Percentiles rank a stretch among this genome's conserved stretches.
Conservation (phyloP, 2,797 vertebrate genomes). For the Craterocephalus amniculus region DNA sequence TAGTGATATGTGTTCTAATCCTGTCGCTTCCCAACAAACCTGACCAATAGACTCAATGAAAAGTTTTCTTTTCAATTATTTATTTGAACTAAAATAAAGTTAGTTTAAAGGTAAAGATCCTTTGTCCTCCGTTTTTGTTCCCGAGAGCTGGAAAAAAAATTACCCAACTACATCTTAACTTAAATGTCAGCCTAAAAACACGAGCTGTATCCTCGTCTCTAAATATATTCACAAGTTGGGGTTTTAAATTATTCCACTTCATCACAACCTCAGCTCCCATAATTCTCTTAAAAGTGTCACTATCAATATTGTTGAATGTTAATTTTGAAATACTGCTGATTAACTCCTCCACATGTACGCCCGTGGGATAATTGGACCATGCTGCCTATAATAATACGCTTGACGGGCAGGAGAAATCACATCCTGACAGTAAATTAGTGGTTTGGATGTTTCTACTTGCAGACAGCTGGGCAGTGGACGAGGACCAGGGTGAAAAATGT, state of each 20-base stretch:
- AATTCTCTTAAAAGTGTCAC: constrained; percentile 18
- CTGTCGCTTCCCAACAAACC: neutral
- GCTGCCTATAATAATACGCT: constrained; percentile 46
- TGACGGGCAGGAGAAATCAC: constrained; percentile 43
- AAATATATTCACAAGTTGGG: neutral
- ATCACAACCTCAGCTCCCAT: constrained; percentile 15
- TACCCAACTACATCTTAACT: neutral
- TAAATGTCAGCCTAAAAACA: neutral
- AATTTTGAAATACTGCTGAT: constrained; percentile 15
- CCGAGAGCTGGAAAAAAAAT: neutral
- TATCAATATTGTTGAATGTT: constrained; percentile 6
- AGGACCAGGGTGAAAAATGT: constrained; percentile 61
- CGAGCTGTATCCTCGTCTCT: neutral
- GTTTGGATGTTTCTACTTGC: constrained; percentile 62
- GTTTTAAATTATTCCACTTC: constrained; percentile 4
- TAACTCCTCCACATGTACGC: constrained; percentile 17
- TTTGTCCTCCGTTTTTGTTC: neutral
- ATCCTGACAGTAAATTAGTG: constrained; percentile 63
- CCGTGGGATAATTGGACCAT: constrained; percentile 18
- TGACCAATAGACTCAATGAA: neutral
- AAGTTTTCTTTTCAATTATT: neutral
- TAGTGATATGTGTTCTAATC: neutral
- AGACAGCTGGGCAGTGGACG: constrained; percentile 57
- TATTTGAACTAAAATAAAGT: neutral
- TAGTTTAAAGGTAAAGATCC: neutral